These are phyloP conservation scores for Eumeta japonica DNA, from an alignment of 1,140 invertebrate species.

Conservation along the genomic window DNA sequence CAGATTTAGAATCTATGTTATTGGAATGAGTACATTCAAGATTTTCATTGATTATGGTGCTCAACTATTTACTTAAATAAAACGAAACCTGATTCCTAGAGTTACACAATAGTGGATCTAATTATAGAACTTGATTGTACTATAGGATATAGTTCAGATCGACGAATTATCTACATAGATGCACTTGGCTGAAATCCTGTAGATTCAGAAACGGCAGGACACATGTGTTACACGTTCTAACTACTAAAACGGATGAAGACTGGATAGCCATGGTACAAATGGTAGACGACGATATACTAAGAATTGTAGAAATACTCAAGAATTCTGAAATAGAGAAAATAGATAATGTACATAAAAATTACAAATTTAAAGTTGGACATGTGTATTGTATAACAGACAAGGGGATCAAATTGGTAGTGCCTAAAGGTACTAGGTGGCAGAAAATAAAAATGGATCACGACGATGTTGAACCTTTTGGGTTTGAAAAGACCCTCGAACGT, in stretches of 20 bases:
- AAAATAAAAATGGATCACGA: slow-evolving; percentile 27
- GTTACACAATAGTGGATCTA: too few species aligned
- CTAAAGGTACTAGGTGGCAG: slow-evolving; percentile 19
- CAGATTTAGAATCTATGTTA: too few species aligned
- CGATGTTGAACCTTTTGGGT: slow-evolving; percentile 25
- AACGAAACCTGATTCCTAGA: too few species aligned
- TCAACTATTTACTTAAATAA: too few species aligned
- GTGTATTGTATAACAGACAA: slow-evolving; percentile 19
- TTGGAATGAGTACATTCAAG: too few species aligned
- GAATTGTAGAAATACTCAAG: slow-evolving; percentile 9
- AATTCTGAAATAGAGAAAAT: slow-evolving; percentile 13
- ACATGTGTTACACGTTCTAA: too few species aligned
- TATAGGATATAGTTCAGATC: neutral
- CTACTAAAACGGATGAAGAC: too few species aligned
- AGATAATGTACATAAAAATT: slow-evolving; percentile 18
- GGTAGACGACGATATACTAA: too few species aligned
- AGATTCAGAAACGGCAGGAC: neutral
- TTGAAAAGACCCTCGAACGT: slow-evolving; percentile 24
- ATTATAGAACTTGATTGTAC: too few species aligned
- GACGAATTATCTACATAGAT: neutral
- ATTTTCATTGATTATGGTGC: too few species aligned
- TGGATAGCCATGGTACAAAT: slow-evolving; percentile 20
- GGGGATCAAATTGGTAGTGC: slow-evolving; percentile 27
- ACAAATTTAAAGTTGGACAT: slow-evolving; percentile 16
- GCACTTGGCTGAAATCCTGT: neutral